Conservation (phyloP, 2,888 invertebrate species). For the Aphodius sticticus region DNA sequence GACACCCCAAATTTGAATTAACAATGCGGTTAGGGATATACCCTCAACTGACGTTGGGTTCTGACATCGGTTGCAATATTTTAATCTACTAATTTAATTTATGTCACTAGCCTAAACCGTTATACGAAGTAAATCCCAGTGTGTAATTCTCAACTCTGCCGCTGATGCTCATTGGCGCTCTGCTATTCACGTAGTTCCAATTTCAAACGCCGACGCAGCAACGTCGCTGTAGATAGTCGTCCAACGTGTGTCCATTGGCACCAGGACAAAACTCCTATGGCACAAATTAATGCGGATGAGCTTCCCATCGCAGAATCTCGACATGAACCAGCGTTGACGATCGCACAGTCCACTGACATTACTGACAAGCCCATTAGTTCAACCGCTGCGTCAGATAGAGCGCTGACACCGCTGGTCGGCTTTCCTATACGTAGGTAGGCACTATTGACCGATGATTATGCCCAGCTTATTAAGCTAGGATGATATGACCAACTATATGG, state of each 20-base stretch:
- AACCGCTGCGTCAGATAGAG: background rate
- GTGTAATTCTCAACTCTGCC: too few relatives aligned
- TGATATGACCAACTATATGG: background rate
- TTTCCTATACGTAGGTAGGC: background rate
- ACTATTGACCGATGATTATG: background rate
- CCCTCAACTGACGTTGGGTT: too few relatives aligned
- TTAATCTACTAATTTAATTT: too few relatives aligned
- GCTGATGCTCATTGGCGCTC: too few relatives aligned
- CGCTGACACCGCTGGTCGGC: background rate
- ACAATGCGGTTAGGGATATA: too few relatives aligned
- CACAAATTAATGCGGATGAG: constrained; percentile 4
- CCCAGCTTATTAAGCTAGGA: background rate
- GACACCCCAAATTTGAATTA: too few relatives aligned
- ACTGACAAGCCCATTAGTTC: background rate
- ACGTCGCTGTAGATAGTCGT: background rate
- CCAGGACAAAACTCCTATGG: background rate
- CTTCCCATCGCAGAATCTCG: background rate
- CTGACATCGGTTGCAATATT: too few relatives aligned
- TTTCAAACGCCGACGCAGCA: background rate
- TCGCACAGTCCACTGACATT: background rate
- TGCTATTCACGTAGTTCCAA: background rate
- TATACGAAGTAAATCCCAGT: too few relatives aligned
- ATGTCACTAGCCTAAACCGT: too few relatives aligned
- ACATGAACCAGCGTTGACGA: background rate
- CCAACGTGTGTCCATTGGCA: background rate